Base-by-base conservation (phyloP, 1,140 invertebrate species). In the Brachionus paranguensis region DNA sequence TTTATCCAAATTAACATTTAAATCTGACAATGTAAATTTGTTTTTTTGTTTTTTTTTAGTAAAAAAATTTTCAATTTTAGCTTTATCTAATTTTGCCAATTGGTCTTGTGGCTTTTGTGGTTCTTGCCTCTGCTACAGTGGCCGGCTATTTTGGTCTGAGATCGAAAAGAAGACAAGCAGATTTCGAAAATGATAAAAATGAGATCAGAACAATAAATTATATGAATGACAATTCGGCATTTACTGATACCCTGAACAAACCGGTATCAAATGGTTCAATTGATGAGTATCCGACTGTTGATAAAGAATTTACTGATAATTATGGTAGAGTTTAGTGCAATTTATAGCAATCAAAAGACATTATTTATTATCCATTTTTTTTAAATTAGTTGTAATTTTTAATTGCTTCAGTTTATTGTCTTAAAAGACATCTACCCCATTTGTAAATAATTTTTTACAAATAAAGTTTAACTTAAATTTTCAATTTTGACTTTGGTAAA, bases 41-140 rank as follows among this genome's bases (percentile, higher is more conserved):
- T 17, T 10, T 53, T 10, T 53, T 8, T 2, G 29, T 55, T 55
- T 20, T 53, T 20, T 27, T n/a, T 14, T 79, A 17, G 12, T 10
- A 47, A n/a, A 68, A 11, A 43, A 24, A 24, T 43, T 43, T 45
- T 64, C n/a, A 12, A 64, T 33, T 68, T 17, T 33, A 81, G 78
- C 33, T 81, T 17, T 81, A 81, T 68, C 37, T 81, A 37, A 60
- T 81, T 12, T 68, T 81, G 27, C 78, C 78, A 11, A n/a, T 81
- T 41, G 78, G 78, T 14, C 41, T 81, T n/a, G 53, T 81, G 10
- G 53, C 60, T 27, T 53, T 81, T 33, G 78, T 81, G 8, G 24
- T 81, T 24, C 8, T 81, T n/a, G 37, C 43, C n/a, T 64, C 60
- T 45, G 24, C n/a, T 14, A 81, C 53, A 20, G 43, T 81, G 20